Evolutionary conservation across 2,113 vertebrate species (phyloP).

Genomic region (Xiphophorus hellerii): DNA sequence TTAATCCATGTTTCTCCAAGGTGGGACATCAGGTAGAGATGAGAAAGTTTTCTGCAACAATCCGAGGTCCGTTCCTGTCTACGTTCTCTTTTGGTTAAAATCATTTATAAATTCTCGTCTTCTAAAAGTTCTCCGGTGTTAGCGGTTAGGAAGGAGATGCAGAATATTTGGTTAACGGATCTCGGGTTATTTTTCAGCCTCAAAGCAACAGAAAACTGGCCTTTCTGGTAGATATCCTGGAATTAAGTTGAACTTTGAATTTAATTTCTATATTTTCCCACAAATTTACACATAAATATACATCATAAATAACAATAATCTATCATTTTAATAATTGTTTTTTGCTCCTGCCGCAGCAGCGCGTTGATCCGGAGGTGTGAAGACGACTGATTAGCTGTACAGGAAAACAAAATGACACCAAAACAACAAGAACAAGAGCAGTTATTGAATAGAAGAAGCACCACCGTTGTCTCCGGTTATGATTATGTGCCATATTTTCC

Average conservation of each 20-base stretch:
- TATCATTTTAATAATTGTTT: not conserved
- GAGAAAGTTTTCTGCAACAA: not conserved
- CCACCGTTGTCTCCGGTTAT: slow-evolving; percentile 38
- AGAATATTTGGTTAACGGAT: not conserved
- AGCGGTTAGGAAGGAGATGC: no score
- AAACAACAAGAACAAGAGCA: slow-evolving; percentile 41
- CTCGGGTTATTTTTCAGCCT: not conserved
- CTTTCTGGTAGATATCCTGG: not conserved
- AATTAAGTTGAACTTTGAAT: not conserved
- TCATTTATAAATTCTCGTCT: not conserved
- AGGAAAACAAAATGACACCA: slow-evolving; percentile 24
- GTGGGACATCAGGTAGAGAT: no score
- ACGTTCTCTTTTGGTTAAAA: not conserved
- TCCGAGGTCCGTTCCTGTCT: no score
- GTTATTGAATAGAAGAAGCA: slow-evolving; percentile 36
- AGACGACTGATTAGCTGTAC: slow-evolving; percentile 30
- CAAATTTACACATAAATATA: not conserved
- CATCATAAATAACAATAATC: not conserved
- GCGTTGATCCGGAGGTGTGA: slow-evolving; percentile 25
- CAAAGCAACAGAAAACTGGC: not conserved
- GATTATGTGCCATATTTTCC: slow-evolving; percentile 17
- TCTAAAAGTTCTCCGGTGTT: not conserved
- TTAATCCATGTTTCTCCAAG: no score
- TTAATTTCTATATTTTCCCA: not conserved
- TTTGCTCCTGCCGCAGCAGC: slow-evolving; percentile 19